These are phyloP conservation scores for Sarcophaga variegata DNA, from an alignment of 2,888 invertebrate genomes.

Conservation along the genomic window DNA sequence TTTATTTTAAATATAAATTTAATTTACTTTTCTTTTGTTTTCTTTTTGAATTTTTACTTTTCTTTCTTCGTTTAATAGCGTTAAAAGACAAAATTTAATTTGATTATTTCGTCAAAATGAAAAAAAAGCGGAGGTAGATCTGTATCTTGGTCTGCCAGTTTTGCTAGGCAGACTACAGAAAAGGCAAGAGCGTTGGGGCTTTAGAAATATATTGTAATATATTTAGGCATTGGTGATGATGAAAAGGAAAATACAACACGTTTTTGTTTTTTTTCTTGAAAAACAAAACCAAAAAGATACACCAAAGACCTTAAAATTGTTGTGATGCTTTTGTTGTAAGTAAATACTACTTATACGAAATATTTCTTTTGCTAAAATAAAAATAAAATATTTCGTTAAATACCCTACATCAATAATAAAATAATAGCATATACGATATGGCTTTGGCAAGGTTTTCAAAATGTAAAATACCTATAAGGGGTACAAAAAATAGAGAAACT, in stretches of 20 bases:
- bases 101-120: constrained; percentile 9
- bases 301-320: too few species aligned
- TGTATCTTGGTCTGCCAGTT: background rate
- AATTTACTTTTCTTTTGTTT: background rate
- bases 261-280: background rate
- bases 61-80: background rate
- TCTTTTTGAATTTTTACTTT: background rate
- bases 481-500: too few species aligned
- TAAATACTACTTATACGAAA: too few species aligned
- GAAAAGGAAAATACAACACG: too few species aligned
- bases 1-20: background rate
- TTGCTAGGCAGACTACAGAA: background rate
- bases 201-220: constrained; percentile 11
- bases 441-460: too few species aligned
- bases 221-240: too few species aligned
- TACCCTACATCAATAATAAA: too few species aligned
- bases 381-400: too few species aligned
- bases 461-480: too few species aligned
- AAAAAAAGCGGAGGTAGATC: background rate
- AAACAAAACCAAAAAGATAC: background rate
- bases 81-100: constrained; percentile 7
- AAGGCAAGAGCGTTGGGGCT: constrained; percentile 10
- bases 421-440: too few species aligned
- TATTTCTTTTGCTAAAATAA: too few species aligned
- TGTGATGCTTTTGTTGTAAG: too few species aligned